Percentiles rank a stretch among this genome's conserved stretches.
Conservation (phyloP, 2,888 invertebrate species). For the Penaeus monodon region DNA sequence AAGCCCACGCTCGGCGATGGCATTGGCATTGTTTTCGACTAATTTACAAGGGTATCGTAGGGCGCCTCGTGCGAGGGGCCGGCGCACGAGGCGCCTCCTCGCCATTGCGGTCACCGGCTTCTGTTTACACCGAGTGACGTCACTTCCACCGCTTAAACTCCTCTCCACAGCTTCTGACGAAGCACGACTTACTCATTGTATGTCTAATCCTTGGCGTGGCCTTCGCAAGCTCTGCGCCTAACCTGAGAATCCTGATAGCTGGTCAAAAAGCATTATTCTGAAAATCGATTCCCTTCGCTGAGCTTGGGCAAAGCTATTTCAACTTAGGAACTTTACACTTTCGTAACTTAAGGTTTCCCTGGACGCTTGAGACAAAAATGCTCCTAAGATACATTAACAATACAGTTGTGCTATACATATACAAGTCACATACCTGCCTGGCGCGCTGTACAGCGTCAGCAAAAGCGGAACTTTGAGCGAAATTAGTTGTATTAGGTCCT, state of each 20-base stretch:
- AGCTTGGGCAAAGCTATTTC: too few species aligned
- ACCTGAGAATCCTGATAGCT: background rate
- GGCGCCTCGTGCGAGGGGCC: too few species aligned
- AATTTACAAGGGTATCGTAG: too few species aligned
- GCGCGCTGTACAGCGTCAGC: constrained; percentile 71
- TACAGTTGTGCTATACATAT: background rate
- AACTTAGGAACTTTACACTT: too few species aligned
- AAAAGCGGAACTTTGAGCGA: constrained; percentile 70
- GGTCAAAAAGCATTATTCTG: background rate
- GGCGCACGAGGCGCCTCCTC: too few species aligned
- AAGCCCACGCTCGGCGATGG: too few species aligned
- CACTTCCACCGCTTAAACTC: background rate
- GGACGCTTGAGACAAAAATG: background rate
- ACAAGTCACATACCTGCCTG: constrained; percentile 68
- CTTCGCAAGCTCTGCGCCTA: background rate
- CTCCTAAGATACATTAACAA: background rate
- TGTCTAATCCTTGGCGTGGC: too few species aligned
- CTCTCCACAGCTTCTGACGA: too few species aligned
- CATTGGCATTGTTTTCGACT: too few species aligned
- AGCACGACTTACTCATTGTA: too few species aligned
- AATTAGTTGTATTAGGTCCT: constrained; percentile 65
- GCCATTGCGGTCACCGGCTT: too few species aligned
- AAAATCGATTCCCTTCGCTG: too few species aligned
- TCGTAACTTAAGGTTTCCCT: background rate
- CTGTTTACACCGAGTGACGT: constrained; percentile 17